Base-by-base conservation (phyloP, 2,797 vertebrate genomes). In the Pangasius krempfi region DNA sequence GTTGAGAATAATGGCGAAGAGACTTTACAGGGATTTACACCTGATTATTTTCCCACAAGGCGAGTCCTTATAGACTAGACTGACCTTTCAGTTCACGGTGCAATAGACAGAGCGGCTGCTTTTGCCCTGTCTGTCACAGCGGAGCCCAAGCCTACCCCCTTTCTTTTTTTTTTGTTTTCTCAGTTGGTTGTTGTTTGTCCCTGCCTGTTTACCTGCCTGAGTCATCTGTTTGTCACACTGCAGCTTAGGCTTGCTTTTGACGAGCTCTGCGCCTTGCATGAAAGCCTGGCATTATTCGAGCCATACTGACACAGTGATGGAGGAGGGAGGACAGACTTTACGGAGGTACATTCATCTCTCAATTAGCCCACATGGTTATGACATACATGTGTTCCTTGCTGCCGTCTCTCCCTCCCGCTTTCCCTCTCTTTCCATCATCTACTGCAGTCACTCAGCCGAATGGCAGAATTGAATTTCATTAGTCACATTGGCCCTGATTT, bases 101-200 rank as follows among this genome's bases (percentile, higher is more conserved):
- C 88, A 70, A 84, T 89, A 70, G 88, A 94, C 94, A 94, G 90
- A 92, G 93, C 87, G 88, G 92, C 85, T 76, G 72, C 37, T 79
- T 85, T 86, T 91, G 66, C 85, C 87, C 62, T 75, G 72, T 54
- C 81, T 54, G 86, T 87, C 91, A 86, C 84, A 60, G 47, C 54
- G 84, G 70, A 82, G 68, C 44, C 58, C 60, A 37, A 66, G 47
- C 66, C 44, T 33, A 44, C 33, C 50, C 76, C 40, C 14, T 68
- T 66, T 62, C 73, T 87, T 88, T 79, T 54, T 44, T 75, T 88
- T 88, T 81, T 86, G 80, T 47, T 73, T 87, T 84, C 88, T 73
- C 83, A 50, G 89, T 56, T 89, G 88, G 85, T 80, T 86, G 88
- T 89, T 92, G 90, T 90, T 91, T 92, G 87, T 89, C 90, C 73